Evolutionary conservation across 1,140 invertebrate genomes (phyloP), one percentile per base, ranked within the genome.

Genomic region (Dreissena polymorpha): DNA sequence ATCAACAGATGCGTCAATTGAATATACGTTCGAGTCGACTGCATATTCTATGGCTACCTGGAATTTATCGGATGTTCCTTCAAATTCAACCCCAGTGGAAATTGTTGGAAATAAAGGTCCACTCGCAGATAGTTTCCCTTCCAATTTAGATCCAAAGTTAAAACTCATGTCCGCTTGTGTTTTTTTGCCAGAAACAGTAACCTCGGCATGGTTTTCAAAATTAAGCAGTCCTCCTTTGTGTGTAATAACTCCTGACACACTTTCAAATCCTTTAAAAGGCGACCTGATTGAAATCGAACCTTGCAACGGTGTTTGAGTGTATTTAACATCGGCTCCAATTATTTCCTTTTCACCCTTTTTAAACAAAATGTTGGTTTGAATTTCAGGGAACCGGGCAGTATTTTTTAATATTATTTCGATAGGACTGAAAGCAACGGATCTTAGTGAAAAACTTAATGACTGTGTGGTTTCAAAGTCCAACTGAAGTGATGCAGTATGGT

Each of bases 191-290:
- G 14, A 16, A 16, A 60, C 18, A 16, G 21, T 63, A 60, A 75
- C 60, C 21, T 73, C 79, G 16, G 67, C 79, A 65, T 81, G 79
- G 55, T 21, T 81, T 39, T 39, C 39, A 65, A 81, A 81, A 50
- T 81, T 27, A 65, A 14, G 39, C 7, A 64, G 14, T 18, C 64
- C 23, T 13, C 70, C 79, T 23, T 64, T 25, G 27, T 81, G 79
- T 49, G 13, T 50, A 72, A 81, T 21, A 16, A 14, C 14, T 25
- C 21, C 76, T 53, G 67, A 69, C 25, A 79, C 14, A 50, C 21
- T 27, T 60, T 70, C 14, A 55, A 55, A 39, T 39, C 39, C 39
- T 39, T 39, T 39, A 39, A 39, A 39, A 39, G 39, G 39, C 8
- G 8, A 39, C 39, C 39, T 39, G 39, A 39, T 39, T 39, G 39